phyloP scores from a whole-genome alignment of 2,113 vertebrate species.

The Amblyopsis rosae region DNA sequence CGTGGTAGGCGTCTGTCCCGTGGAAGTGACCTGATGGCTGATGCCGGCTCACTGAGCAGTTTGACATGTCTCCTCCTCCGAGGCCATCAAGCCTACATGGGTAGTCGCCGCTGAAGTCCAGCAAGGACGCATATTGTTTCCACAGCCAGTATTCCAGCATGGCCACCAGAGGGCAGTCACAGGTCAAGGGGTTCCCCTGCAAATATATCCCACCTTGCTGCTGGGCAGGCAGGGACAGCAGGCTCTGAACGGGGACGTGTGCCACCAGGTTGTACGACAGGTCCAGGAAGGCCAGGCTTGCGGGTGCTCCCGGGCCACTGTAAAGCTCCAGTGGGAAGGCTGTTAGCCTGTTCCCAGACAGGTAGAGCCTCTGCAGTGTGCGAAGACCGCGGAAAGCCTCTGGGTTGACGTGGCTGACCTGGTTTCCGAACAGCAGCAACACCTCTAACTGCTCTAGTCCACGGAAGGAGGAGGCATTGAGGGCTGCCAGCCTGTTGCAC shows the following conservation, averaged over 20 bases:
- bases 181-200: slow-evolving; percentile 83
- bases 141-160: slow-evolving; percentile 83
- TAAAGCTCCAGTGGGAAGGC: slow-evolving; percentile 79
- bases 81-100: slow-evolving; percentile 61
- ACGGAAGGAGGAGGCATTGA: slow-evolving; percentile 76
- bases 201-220: slow-evolving; percentile 79
- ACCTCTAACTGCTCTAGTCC: slow-evolving; percentile 77
- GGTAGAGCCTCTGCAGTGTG: slow-evolving; percentile 80
- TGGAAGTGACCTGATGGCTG: slow-evolving; percentile 56
- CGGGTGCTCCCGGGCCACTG: slow-evolving; percentile 69
- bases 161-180: slow-evolving; percentile 78
- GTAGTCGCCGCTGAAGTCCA: slow-evolving; percentile 81
- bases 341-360: slow-evolving; percentile 77
- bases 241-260: slow-evolving; percentile 72
- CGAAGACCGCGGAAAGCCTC: slow-evolving; percentile 75
- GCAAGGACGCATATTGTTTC: slow-evolving; percentile 78
- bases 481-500: slow-evolving; percentile 76
- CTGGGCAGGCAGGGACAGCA: slow-evolving; percentile 74
- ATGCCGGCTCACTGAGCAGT: slow-evolving; percentile 71
- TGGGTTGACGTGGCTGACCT: slow-evolving; percentile 69
- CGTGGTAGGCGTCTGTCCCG: slow-evolving; percentile 68
- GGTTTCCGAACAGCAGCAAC: slow-evolving; percentile 84
- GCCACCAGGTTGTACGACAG: slow-evolving; percentile 81
- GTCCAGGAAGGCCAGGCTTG: slow-evolving; percentile 80
- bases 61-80: slow-evolving; percentile 34